Base-by-base conservation (phyloP, 2,888 invertebrate species). In the Amblyteles armatorius region DNA sequence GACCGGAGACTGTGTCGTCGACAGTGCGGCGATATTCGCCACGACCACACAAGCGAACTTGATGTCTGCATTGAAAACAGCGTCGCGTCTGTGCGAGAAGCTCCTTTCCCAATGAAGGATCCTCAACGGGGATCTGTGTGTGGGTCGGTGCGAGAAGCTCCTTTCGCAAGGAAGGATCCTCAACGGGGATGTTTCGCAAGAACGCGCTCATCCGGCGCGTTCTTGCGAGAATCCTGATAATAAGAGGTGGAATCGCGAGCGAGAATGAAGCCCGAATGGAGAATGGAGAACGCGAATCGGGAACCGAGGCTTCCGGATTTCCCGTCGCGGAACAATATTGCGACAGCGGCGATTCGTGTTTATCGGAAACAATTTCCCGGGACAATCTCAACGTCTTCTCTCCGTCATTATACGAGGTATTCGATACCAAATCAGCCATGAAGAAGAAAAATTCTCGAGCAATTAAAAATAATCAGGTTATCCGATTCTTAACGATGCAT, bases 41-140 rank as follows among this genome's bases (percentile, higher is more conserved):
- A 16, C n/a, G 68, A 55, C 71, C 40, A n/a, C 16, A 36, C 60
- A 60, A 79, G 71, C 71, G 33, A 50, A 40, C 36, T 22, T 22
- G n/a, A 33, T 22, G 44, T 79, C 48, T 2, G 48, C 50, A 4
- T 11, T 36, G n/a, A 40, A 44, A 22, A 16, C 68, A 5, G 26
- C 13, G 22, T 79, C 36, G 16, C 22, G 2, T 22, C 16, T n/a
- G 29, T n/a, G 26, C 22, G 50, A 63, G 40, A 48, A 68, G 16
- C 44, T 44, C 13, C 44, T 44, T 13, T 13, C 13, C 13, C 44
- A 3, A 44, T 52, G 50, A 63, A 40, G 50, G 9, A 22, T 6
- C 40, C 19, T 44, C 44, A 13, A 13, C 44, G 13, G 13, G 44
- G 44, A 44, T 44, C 22, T 22, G 22, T 22, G 22, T 22, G 22